Evolutionary conservation across 1,140 invertebrate genomes (phyloP), one percentile per base, ranked within the genome.

Genomic region (Ladona fulva): DNA sequence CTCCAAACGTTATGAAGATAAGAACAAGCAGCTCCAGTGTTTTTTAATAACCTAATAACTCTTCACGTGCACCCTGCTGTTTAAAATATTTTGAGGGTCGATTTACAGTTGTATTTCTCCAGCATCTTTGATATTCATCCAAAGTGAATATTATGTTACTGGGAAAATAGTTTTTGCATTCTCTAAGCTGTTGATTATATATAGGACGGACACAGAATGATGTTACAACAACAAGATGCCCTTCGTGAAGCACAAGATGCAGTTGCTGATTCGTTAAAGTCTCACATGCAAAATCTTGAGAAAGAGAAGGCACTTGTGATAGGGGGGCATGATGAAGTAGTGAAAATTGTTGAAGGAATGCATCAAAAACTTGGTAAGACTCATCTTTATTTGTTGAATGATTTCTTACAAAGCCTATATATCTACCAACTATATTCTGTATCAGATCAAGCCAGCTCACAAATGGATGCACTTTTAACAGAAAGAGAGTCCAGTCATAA

Each of bases 241-340:
- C 82, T 91, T 16, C 84, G 85, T 78, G 81, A 86, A 42, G 86
- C 89, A 10, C 89, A 91, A 79, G 74, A 83, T 74, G 79, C 83
- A 25, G 85, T 89, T 25, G 85, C 89, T 79, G 83, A 85, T 42
- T 84, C 87, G 19, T 83, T 91, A 1, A 84, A 87, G 8, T 82
- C 84, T 52, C 91, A 91, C 83, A 82, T 91, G 59, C 84, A 85
- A 77, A 83, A 89, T 42, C 82, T 92, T 16, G 83, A 83, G 7
- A 85, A 88, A 77, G 90, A 92, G 82, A 91, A 91, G 80, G 85
- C 86, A 25, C 80, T 91, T 7, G 91, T 91, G 81, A 83, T 86
- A 73, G 81, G 87, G 25, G 89, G 89, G 22, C 89, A 91, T 78
- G 82, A 83, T 78, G 86, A 91, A 79, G 80, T 92, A 1, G 83